A percentile compares a stretch with the other conserved stretches of the same genome.
Evolutionary conservation across 2,888 invertebrate genomes (phyloP).

Genomic region (Orchestes rusci): DNA sequence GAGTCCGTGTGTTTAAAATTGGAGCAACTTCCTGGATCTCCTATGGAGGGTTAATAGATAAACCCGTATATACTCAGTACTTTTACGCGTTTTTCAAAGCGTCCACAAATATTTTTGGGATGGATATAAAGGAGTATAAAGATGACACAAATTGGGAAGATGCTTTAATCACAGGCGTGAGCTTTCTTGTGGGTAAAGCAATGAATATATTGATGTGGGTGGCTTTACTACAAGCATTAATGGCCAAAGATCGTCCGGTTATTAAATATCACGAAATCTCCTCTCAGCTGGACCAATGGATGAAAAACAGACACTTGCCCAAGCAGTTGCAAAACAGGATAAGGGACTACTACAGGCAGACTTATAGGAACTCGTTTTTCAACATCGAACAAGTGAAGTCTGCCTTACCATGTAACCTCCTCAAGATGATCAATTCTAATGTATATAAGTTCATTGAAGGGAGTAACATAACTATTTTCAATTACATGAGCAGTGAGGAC

Average conservation of each 20-base stretch:
- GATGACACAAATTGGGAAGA: constrained; percentile 16
- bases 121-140: constrained; percentile 4
- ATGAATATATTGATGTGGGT: constrained; percentile 20
- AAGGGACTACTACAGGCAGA: constrained; percentile 40
- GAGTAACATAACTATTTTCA: constrained; percentile 48
- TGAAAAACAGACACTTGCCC: constrained; percentile 41
- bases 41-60: background rate
- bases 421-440: constrained; percentile 36
- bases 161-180: constrained; percentile 11
- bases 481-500: constrained; percentile 44
- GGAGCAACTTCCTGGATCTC: constrained; percentile 2
- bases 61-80: constrained; percentile 10
- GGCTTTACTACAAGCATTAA: constrained; percentile 16
- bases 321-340: constrained; percentile 38
- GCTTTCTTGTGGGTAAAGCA: constrained; percentile 24
- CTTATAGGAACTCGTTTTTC: constrained; percentile 42
- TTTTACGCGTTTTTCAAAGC: constrained; percentile 19
- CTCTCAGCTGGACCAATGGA: constrained; percentile 41
- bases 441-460: constrained; percentile 50
- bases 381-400: constrained; percentile 37
- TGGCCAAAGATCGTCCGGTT: constrained; percentile 33
- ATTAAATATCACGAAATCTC: constrained; percentile 42
- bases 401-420: constrained; percentile 7
- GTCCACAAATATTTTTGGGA: constrained; percentile 20
- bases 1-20: background rate